Percentiles rank a stretch among this genome's conserved stretches.
Evolutionary conservation across 2,113 vertebrate genomes (phyloP).

Genomic region (Pomatorhinus ruficollis): DNA sequence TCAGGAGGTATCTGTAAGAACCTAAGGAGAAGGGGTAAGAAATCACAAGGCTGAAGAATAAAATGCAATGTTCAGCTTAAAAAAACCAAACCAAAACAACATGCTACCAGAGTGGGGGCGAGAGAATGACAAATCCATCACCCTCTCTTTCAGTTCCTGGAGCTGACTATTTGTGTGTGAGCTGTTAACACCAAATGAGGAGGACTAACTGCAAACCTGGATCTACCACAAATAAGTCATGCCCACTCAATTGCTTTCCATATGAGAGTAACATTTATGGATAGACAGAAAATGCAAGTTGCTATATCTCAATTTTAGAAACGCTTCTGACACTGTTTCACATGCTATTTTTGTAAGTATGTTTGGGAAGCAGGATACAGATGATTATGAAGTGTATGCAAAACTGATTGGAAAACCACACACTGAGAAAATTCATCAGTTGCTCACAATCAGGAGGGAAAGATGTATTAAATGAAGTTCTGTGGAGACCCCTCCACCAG

Average conservation of each 20-base stretch:
- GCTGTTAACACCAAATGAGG: neutral
- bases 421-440: slow-evolving; percentile 36
- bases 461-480: neutral
- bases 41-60: neutral
- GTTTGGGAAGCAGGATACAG: slow-evolving; percentile 49
- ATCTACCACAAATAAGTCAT: neutral
- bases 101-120: accelerated
- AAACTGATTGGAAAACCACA: slow-evolving; percentile 56
- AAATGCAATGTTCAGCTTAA: neutral
- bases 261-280: neutral
- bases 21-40: neutral
- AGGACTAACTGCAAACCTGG: neutral
- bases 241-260: neutral
- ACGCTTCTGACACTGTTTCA: neutral
- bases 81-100: neutral
- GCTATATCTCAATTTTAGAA: neutral
- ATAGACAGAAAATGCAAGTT: neutral
- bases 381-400: slow-evolving; percentile 49
- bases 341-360: neutral
- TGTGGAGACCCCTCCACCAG: neutral
- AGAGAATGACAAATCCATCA: neutral
- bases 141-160: neutral
- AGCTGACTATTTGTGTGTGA: neutral
- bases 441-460: slow-evolving; percentile 8
- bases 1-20: neutral